phyloP scores from a whole-genome alignment of 2,888 invertebrate genomes.

The Aphidoletes aphidimyza region DNA sequence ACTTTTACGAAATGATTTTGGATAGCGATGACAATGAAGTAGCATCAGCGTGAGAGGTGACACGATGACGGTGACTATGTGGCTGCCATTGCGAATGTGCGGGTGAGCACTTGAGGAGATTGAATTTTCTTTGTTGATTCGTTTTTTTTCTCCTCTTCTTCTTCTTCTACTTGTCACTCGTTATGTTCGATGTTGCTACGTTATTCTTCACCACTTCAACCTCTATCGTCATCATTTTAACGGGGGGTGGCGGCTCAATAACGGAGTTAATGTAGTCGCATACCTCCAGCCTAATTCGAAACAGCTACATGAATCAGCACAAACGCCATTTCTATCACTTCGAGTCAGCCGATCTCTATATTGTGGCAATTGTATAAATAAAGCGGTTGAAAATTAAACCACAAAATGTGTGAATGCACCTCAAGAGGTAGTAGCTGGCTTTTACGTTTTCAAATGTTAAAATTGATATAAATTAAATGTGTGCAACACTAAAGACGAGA shows the following conservation, averaged over 20 bases:
- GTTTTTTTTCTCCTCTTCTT: neutral
- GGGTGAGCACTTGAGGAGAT: neutral
- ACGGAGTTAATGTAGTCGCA: neutral
- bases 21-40: conserved; percentile 31
- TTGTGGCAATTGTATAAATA: neutral
- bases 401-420: neutral
- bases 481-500: neutral
- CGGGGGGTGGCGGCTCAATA: neutral
- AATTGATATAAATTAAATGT: neutral
- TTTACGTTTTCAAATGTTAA: neutral
- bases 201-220: neutral
- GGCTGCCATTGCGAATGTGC: neutral
- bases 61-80: neutral
- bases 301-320: neutral
- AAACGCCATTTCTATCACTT: neutral
- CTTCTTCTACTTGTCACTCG: neutral
- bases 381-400: neutral
- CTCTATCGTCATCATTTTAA: neutral
- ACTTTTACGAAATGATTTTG: conserved; percentile 47
- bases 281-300: neutral
- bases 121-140: conserved; percentile 13
- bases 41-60: neutral
- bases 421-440: no score
- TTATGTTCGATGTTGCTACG: neutral
- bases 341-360: neutral